Percentiles rank a stretch among this genome's conserved stretches.
These are phyloP conservation scores for Pyrgus malvae DNA, from an alignment of 2,888 invertebrate genomes.

Conservation along the genomic window DNA sequence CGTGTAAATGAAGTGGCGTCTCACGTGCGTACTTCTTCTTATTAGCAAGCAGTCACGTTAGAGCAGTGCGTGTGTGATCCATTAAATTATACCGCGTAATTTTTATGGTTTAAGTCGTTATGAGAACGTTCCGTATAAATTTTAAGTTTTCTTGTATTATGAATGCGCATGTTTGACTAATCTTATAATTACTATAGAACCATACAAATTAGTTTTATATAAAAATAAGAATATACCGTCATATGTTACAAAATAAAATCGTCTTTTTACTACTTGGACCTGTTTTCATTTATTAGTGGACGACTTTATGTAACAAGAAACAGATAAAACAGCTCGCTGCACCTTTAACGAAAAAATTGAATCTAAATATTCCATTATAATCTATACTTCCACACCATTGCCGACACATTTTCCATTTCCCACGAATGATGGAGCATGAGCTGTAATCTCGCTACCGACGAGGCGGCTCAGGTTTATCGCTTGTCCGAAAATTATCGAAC, in stretches of 20 bases:
- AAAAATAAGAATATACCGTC: too few relatives aligned
- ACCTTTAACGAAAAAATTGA: too few relatives aligned
- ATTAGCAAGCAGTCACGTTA: constrained; percentile 2
- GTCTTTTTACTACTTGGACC: neutral
- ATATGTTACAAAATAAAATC: too few relatives aligned
- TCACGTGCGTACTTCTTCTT: neutral
- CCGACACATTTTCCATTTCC: constrained; percentile 33
- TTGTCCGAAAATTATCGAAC: constrained; percentile 51
- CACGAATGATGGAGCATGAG: constrained; percentile 37
- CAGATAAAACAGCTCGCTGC: too few relatives aligned
- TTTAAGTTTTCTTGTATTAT: neutral
- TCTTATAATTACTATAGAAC: neutral
- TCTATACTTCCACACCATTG: constrained; percentile 27
- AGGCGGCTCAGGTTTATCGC: constrained; percentile 41
- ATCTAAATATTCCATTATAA: constrained; percentile 20
- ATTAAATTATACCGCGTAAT: constrained; percentile 4
- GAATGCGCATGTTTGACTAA: constrained; percentile 2
- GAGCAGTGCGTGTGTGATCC: neutral
- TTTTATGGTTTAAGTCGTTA: constrained; percentile 5
- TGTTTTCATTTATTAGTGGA: constrained; percentile 13
- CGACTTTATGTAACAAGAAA: too few relatives aligned
- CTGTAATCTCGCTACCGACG: constrained; percentile 30
- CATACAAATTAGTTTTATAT: neutral
- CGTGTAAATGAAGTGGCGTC: too few relatives aligned
- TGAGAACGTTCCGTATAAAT: neutral